Percentiles rank a stretch among this genome's conserved stretches.
phyloP scores from a whole-genome alignment of 1,140 invertebrate genomes.

The Philotrypesis tridentata region DNA sequence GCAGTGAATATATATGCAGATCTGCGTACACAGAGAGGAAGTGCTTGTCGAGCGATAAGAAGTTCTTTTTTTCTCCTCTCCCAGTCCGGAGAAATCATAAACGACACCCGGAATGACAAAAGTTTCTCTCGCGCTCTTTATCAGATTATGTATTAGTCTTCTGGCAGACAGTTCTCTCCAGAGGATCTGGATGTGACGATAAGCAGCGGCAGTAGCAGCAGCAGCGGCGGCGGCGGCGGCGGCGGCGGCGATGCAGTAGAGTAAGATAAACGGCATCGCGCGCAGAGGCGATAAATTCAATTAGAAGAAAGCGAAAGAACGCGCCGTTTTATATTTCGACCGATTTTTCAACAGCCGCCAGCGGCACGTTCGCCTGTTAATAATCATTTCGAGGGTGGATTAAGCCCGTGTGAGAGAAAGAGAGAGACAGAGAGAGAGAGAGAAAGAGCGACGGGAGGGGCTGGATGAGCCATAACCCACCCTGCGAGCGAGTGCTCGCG shows the following conservation, averaged over 20 bases:
- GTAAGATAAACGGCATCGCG: slow-evolving; percentile 1
- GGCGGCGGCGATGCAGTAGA: background rate
- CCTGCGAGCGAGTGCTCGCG: background rate
- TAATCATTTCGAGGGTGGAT: slow-evolving; percentile 36
- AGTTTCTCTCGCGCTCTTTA: slow-evolving; percentile 20
- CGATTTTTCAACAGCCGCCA: slow-evolving; percentile 37
- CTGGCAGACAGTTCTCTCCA: background rate
- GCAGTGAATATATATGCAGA: too few species aligned
- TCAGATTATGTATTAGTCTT: slow-evolving; percentile 33
- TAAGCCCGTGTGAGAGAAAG: background rate
- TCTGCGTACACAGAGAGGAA: too few species aligned
- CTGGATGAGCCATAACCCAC: background rate
- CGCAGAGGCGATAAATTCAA: slow-evolving; percentile 37
- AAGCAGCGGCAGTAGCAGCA: too few species aligned
- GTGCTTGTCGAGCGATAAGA: too few species aligned
- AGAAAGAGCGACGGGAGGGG: background rate
- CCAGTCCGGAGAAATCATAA: slow-evolving; percentile 23
- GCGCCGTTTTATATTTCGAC: background rate
- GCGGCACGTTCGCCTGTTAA: slow-evolving; percentile 25
- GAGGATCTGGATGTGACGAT: background rate
- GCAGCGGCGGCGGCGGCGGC: too few species aligned
- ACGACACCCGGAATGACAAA: slow-evolving; percentile 19
- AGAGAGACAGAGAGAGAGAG: too few species aligned
- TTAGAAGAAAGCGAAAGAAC: slow-evolving; percentile 29
- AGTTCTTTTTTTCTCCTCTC: slow-evolving; percentile 37